Percentiles rank a stretch among this genome's conserved stretches.
Conservation (phyloP, 2,888 invertebrate species). For the Iselma pallidipennis region DNA sequence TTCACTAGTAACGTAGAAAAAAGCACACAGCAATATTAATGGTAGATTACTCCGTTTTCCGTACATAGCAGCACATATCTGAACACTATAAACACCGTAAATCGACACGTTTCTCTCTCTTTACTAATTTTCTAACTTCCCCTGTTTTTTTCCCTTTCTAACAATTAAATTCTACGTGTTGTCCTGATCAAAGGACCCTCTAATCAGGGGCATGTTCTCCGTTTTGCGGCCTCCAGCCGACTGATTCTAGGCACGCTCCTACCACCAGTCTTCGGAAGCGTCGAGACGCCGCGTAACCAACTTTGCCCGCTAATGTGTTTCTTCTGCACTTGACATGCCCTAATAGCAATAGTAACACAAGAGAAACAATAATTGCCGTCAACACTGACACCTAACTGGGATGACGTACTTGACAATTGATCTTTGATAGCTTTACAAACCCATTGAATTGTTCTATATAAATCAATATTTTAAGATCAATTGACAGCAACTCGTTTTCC, state of each 20-base stretch:
- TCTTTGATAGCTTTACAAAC: too few species aligned
- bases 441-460: too few species aligned
- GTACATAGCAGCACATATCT: conserved; percentile 6
- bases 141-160: not conserved
- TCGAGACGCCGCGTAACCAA: not conserved
- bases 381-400: not conserved
- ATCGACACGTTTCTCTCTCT: not conserved
- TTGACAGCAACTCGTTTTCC: too few species aligned
- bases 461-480: not conserved
- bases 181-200: conserved; percentile 10
- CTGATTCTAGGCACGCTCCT: not conserved
- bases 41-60: conserved; percentile 1
- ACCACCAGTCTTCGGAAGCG: not conserved
- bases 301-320: not conserved
- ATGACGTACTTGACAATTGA: not conserved
- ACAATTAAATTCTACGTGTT: conserved; percentile 9
- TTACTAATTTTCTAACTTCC: not conserved
- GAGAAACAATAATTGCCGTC: not conserved
- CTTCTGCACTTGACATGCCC: not conserved
- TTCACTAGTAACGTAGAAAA: not conserved
- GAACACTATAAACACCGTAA: not conserved
- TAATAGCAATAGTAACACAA: not conserved
- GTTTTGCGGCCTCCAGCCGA: conserved; percentile 19
- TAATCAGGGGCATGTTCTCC: conserved; percentile 13
- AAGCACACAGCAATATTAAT: not conserved